Conservation (phyloP, 2,797 vertebrate species). For the Brachyalestes nurse region DNA sequence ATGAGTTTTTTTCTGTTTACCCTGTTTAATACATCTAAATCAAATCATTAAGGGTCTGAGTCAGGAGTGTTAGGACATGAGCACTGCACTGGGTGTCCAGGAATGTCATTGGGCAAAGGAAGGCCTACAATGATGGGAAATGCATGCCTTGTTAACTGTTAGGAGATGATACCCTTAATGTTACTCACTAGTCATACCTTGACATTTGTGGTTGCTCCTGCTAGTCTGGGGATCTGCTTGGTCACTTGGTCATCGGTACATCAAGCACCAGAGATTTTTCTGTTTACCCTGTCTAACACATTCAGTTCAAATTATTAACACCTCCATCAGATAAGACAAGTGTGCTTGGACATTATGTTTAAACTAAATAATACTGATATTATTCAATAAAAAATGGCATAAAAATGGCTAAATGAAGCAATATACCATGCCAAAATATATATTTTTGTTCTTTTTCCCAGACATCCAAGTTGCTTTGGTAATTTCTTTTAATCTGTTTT, state of each 20-base stretch:
- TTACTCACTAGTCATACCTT: neutral
- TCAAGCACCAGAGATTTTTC: neutral
- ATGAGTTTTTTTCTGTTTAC: neutral
- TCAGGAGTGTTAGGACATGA: neutral
- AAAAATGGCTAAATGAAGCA: too few relatives aligned
- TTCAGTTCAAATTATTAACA: neutral
- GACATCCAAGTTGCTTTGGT: too few relatives aligned
- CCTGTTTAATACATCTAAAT: neutral
- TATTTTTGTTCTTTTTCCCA: too few relatives aligned
- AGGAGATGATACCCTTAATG: neutral
- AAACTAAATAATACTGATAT: too few relatives aligned
- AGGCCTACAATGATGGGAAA: neutral
- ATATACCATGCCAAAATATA: too few relatives aligned
- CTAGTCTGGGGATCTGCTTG: neutral
- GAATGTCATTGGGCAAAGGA: neutral
- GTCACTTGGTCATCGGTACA: neutral
- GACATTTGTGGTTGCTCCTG: neutral
- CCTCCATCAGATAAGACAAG: neutral
- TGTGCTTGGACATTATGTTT: too few relatives aligned
- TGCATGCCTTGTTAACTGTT: slow-evolving; percentile 2
- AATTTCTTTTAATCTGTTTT: too few relatives aligned
- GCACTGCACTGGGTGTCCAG: neutral
- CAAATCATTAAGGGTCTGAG: slow-evolving; percentile 12
- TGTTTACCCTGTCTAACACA: neutral
- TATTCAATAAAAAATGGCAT: too few relatives aligned